Conservation (phyloP, 2,888 invertebrate genomes). For the Eulithis testata region DNA sequence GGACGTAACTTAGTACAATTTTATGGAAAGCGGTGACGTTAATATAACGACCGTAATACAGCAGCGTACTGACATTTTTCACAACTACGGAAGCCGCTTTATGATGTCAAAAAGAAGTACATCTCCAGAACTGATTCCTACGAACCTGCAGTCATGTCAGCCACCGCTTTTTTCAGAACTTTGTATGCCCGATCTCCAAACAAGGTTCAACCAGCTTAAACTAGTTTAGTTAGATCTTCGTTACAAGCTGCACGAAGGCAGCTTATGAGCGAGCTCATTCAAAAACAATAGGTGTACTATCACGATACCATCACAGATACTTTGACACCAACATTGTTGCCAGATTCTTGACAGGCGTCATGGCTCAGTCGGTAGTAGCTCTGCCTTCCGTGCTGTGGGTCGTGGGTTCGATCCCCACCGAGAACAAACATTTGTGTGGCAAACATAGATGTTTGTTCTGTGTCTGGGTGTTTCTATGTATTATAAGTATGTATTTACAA, state of each 20-base stretch:
- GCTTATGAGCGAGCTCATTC: conserved; percentile 15
- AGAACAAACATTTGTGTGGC: too few relatives aligned
- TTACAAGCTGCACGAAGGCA: conserved; percentile 19
- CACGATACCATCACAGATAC: conserved; percentile 10
- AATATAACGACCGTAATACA: not conserved
- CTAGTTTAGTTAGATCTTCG: not conserved
- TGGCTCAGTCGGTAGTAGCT: too few relatives aligned
- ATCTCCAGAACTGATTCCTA: not conserved
- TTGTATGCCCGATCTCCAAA: not conserved
- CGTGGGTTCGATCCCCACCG: too few relatives aligned
- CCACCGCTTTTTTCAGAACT: not conserved
- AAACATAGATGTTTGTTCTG: too few relatives aligned
- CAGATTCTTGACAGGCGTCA: too few relatives aligned
- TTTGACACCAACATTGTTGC: conserved; percentile 15
- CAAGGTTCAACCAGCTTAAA: conserved; percentile 4
- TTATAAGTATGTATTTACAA: too few relatives aligned
- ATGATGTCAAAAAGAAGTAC: too few relatives aligned
- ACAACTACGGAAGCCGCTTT: too few relatives aligned
- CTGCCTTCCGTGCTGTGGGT: too few relatives aligned
- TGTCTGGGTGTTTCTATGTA: too few relatives aligned
- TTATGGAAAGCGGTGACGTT: not conserved
- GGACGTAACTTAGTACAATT: conserved; percentile 3
- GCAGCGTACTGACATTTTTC: too few relatives aligned
- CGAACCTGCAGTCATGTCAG: not conserved
- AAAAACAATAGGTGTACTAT: conserved; percentile 22